Evolutionary conservation across 2,797 vertebrate genomes (phyloP), one percentile per base, ranked within the genome.

Genomic region (Alectoris magna): DNA sequence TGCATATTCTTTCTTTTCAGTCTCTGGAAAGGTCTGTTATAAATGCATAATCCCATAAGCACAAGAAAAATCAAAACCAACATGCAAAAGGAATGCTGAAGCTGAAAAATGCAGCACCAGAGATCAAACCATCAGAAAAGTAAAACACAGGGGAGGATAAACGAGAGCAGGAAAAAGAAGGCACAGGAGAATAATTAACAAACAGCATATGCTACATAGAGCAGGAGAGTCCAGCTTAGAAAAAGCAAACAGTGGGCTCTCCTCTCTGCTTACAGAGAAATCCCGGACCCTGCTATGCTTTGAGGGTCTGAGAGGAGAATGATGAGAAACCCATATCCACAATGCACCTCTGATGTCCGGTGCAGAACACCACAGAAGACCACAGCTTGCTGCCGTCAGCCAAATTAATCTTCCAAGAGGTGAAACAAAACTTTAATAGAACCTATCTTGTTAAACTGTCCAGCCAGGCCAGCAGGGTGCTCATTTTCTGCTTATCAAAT

Each of bases 41-140:
- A 90, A 91, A 89, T 62, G 63, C 76, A 86, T 87, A 94, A 91
- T 90, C 53, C 53, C 39, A 60, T 44, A 93, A 95, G 83, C 87
- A 85, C 80, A 92, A 71, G 48, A 63, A 94, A 55, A 72, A 87
- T 70, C 51, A 75, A 95, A 91, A 49, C 41, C 39, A 91, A 70
- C 68, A 17, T 11, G 43, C 72, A 70, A 76, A 90, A 80, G 73
- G 82, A 71, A 73, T 34, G 3, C 67, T 62, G 56, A 49, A 84
- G 58, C 88, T 73, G 74, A 82, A 71, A 75, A 74, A 70, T 10
- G 7, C 85, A 75, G 77, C 34, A 21, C 23, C 48, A 55, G 64
- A 72, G 73, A 88, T 82, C 39, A 70, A 88, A 70, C 38, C 74
- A 77, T 71, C n/a, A 43, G 53, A 60, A 84, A 43, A 93, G 43